These are phyloP conservation scores for Drosophila aff. DNA, from an alignment of 1,140 invertebrate species.

Conservation along the genomic window DNA sequence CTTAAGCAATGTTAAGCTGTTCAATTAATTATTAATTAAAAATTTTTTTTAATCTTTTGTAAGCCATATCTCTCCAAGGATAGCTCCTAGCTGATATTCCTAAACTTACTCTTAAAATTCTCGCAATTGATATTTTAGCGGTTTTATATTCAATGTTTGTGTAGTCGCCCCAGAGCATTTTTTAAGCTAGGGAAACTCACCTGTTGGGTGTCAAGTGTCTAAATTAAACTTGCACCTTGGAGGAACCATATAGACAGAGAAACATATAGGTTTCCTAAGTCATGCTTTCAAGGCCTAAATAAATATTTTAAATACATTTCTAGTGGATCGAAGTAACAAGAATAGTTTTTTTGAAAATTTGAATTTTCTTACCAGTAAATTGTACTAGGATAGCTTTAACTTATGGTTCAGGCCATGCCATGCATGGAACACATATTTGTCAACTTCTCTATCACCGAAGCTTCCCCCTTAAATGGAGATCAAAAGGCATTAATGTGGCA, in stretches of 20 bases:
- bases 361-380: no score
- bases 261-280: no score
- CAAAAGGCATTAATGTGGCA: slow-evolving; percentile 70
- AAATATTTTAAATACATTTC: not conserved
- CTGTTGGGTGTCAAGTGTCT: slow-evolving; percentile 7
- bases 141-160: slow-evolving; percentile 1
- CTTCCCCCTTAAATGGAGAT: slow-evolving; percentile 49
- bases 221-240: not conserved
- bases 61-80: not conserved
- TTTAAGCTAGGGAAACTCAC: not conserved
- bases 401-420: no score
- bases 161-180: not conserved
- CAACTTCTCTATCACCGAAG: not conserved
- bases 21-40: not conserved
- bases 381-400: no score
- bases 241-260: no score
- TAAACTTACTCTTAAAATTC: not conserved
- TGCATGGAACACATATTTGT: not conserved
- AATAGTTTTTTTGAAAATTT: not conserved
- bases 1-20: not conserved
- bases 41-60: not conserved
- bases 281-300: not conserved
- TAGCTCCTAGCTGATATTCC: not conserved
- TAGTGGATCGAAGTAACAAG: not conserved
- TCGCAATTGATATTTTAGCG: slow-evolving; percentile 1